Conservation (phyloP, 1,140 invertebrate genomes). For the Phortica variegata region DNA sequence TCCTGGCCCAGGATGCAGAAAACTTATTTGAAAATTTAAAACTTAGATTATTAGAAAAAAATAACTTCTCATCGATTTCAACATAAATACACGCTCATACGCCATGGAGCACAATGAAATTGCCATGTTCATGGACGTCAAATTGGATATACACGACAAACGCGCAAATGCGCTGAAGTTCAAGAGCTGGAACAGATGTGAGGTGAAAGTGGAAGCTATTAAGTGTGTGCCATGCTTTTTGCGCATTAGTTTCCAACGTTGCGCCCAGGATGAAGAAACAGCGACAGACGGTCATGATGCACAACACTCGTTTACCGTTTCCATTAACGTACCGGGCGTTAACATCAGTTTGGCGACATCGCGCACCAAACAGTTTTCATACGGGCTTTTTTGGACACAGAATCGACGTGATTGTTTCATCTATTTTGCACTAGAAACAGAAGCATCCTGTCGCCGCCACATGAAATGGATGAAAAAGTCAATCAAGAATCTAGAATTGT, state of each 20-base stretch:
- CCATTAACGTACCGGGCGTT: conserved; percentile 50
- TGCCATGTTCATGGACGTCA: conserved; percentile 51
- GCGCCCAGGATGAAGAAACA: background rate
- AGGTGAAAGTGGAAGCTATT: conserved; percentile 55
- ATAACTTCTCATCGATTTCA: no score
- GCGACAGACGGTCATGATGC: conserved; percentile 1
- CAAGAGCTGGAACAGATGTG: conserved; percentile 47
- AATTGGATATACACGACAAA: conserved; percentile 53
- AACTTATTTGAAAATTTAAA: no score
- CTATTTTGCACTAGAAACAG: conserved; percentile 50
- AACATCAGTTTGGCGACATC: conserved; percentile 43
- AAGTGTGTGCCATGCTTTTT: conserved; percentile 53
- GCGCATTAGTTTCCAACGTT: conserved; percentile 37
- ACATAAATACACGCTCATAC: no score
- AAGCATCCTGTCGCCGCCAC: conserved; percentile 36
- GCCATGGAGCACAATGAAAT: conserved; percentile 55
- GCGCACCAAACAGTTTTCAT: conserved; percentile 46
- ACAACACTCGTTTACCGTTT: conserved; percentile 28
- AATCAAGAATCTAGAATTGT: conserved; percentile 52
- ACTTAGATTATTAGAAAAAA: no score
- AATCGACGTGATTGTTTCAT: conserved; percentile 52
- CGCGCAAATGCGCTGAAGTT: conserved; percentile 41
- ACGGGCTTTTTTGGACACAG: conserved; percentile 53
- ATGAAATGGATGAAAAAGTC: conserved; percentile 57
- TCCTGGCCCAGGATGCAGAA: no score